These are phyloP conservation scores for Lota lota DNA, from an alignment of 2,113 vertebrate species.

Conservation along the genomic window DNA sequence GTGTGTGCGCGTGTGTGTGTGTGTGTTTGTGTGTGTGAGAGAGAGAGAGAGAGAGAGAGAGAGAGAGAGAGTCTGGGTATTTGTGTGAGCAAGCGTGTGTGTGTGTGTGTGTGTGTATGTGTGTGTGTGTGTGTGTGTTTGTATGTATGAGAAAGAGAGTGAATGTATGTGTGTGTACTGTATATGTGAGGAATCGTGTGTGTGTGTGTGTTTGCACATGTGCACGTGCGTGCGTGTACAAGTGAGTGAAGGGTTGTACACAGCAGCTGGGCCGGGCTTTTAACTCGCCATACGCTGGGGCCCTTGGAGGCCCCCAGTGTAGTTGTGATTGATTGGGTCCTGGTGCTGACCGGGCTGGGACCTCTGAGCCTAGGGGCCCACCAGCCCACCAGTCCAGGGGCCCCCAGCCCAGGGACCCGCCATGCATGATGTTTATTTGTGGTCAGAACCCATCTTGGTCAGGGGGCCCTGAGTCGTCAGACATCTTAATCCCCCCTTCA, in stretches of 20 bases:
- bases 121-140: conserved; percentile 7
- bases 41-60: too few species aligned
- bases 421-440: conserved; percentile 68
- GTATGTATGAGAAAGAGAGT: not conserved
- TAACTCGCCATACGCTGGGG: conserved; percentile 30
- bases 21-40: conserved; percentile 9
- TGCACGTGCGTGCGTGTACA: not conserved
- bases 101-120: conserved; percentile 1
- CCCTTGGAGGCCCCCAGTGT: conserved; percentile 61
- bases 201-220: conserved; percentile 4
- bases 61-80: not conserved
- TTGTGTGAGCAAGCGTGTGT: not conserved
- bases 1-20: conserved; percentile 16
- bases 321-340: conserved; percentile 73
- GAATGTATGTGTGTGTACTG: conserved; percentile 16
- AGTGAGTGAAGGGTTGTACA: conserved; percentile 37
- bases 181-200: conserved; percentile 13
- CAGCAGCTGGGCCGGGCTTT: conserved; percentile 51
- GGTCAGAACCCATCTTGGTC: conserved; percentile 64
- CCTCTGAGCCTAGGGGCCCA: conserved; percentile 39
- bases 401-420: conserved; percentile 48
- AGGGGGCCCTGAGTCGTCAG: conserved; percentile 57
- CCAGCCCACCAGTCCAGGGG: conserved; percentile 41
- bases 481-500: conserved; percentile 60
- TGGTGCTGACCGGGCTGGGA: conserved; percentile 58